Evolutionary conservation across 2,888 invertebrate genomes (phyloP).

Genomic region (Mythimna loreyi): DNA sequence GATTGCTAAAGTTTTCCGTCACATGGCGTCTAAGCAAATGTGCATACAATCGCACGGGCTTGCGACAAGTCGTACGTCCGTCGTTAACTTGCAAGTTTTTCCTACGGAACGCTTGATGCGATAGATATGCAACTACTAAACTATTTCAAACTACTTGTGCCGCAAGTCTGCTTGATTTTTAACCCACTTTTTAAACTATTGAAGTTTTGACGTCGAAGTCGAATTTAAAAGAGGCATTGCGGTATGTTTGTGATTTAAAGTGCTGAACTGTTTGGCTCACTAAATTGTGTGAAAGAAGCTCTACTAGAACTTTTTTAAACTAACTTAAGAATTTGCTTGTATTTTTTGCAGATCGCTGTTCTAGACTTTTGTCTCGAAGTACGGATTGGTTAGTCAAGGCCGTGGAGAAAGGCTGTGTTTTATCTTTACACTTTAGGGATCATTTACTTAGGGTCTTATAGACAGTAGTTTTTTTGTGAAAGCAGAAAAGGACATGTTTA

Average conservation of each 20-base stretch:
- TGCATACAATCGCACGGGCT: constrained; percentile 52
- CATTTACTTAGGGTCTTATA: constrained; percentile 43
- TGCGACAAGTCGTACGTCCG: constrained; percentile 32
- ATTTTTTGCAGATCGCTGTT: constrained; percentile 15
- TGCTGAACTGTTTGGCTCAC: constrained; percentile 32
- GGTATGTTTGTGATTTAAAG: constrained; percentile 46
- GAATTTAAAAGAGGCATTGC: constrained; percentile 54
- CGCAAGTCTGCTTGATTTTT: constrained; percentile 52
- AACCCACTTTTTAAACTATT: constrained; percentile 58
- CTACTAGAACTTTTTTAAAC: constrained; percentile 23
- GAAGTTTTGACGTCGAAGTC: constrained; percentile 56
- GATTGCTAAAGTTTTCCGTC: constrained; percentile 52
- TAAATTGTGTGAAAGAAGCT: constrained; percentile 20
- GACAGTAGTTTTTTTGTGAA: constrained; percentile 29
- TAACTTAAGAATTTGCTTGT: constrained; percentile 29
- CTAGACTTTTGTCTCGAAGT: constrained; percentile 13
- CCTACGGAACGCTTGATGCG: constrained; percentile 54
- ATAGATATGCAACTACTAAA: constrained; percentile 48
- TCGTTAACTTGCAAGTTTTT: constrained; percentile 54
- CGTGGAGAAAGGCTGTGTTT: constrained; percentile 30
- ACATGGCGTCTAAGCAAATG: constrained; percentile 51
- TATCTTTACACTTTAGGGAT: constrained; percentile 44
- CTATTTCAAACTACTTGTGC: constrained; percentile 45
- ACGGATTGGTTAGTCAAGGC: constrained; percentile 21
- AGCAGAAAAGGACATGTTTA: constrained; percentile 29